phyloP scores from a whole-genome alignment of 2,888 invertebrate genomes.

The Epinotia ramella region DNA sequence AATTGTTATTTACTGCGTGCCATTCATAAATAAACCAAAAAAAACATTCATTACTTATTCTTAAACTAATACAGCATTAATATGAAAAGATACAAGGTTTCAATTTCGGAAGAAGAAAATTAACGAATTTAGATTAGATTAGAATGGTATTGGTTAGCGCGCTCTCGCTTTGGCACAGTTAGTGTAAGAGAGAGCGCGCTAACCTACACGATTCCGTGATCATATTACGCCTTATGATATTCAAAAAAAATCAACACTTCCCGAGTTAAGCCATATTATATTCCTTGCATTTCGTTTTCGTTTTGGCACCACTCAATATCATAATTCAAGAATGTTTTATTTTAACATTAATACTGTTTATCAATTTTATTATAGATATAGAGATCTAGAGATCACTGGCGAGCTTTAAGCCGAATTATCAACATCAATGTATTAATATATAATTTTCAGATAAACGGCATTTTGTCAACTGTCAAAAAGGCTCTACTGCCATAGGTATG shows the following conservation, averaged over 20 bases:
- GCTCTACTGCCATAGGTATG: too few species aligned
- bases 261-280: neutral
- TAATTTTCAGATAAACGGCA: too few species aligned
- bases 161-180: too few species aligned
- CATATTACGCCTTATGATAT: too few species aligned
- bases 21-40: neutral
- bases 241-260: too few species aligned
- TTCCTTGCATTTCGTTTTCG: conserved; percentile 55
- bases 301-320: conserved; percentile 65
- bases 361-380: neutral
- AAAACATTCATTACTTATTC: neutral
- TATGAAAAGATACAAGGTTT: neutral
- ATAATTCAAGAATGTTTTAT: conserved; percentile 38
- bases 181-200: too few species aligned
- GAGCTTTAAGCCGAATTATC: conserved; percentile 51
- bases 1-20: neutral
- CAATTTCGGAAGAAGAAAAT: too few species aligned
- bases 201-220: neutral
- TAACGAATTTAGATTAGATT: too few species aligned
- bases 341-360: neutral
- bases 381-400: conserved; percentile 48
- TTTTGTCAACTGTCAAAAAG: too few species aligned
- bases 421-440: conserved; percentile 49
- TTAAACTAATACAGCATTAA: neutral
- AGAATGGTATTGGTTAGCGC: too few species aligned